A percentile compares a stretch with the other conserved stretches of the same genome.
These are phyloP conservation scores for Heliothis subflexa DNA, from an alignment of 1,140 invertebrate genomes.

Conservation along the genomic window DNA sequence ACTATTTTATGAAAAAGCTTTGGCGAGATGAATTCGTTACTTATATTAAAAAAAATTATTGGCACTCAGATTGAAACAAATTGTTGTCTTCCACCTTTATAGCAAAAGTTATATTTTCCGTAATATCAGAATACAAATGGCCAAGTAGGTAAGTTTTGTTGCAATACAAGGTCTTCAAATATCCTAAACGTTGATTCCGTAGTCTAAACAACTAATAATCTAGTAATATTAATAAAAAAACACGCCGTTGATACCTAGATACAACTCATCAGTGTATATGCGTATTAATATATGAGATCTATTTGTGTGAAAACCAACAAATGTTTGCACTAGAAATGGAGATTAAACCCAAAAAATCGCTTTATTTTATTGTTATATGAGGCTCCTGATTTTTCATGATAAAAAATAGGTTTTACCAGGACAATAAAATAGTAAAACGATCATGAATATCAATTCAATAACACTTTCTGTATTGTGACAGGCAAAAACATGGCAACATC, in stretches of 20 bases:
- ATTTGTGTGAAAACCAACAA: constrained; percentile 13
- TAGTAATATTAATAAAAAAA: constrained; percentile 8
- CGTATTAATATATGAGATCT: constrained; percentile 14
- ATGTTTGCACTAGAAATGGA: neutral
- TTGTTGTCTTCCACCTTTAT: neutral
- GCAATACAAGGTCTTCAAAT: constrained; percentile 9
- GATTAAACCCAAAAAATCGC: too few species aligned
- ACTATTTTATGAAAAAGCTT: too few species aligned
- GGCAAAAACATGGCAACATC: constrained; percentile 14
- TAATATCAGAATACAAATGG: constrained; percentile 16
- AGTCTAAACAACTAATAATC: neutral
- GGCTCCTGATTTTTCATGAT: too few species aligned
- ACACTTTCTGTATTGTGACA: constrained; percentile 3
- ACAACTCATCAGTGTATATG: neutral
- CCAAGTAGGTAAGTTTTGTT: neutral
- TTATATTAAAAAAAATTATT: neutral
- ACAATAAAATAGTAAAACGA: neutral
- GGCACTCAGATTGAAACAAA: neutral
- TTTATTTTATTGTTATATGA: too few species aligned
- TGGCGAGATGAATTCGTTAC: too few species aligned
- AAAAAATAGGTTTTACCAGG: too few species aligned
- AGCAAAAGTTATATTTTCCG: neutral
- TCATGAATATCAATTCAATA: neutral
- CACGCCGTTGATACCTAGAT: neutral
- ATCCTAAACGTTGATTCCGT: neutral